Conservation (phyloP, 2,113 vertebrate species). For the Sinocyclocheilus rhinocerous region DNA sequence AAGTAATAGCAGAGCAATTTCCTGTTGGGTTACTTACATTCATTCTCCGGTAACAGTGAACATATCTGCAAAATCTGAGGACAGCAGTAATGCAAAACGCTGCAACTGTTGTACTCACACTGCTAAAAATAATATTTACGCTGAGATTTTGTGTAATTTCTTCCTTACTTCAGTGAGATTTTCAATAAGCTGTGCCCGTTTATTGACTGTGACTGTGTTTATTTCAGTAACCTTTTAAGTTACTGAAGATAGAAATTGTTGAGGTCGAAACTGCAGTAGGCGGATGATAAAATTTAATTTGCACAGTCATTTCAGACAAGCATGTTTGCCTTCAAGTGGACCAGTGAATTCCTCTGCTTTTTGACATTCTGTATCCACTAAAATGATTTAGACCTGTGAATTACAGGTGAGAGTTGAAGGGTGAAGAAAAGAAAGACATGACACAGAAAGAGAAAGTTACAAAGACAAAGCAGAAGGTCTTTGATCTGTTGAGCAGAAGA, state of each 20-base stretch:
- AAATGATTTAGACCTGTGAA: neutral
- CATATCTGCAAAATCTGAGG: slow-evolving; percentile 18
- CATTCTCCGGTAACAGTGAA: neutral
- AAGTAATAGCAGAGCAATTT: neutral
- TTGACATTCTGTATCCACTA: neutral
- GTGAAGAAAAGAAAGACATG: neutral
- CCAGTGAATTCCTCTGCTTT: neutral
- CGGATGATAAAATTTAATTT: neutral
- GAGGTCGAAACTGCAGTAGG: neutral
- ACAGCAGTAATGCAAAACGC: slow-evolving; percentile 24
- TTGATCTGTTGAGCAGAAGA: slow-evolving; percentile 60
- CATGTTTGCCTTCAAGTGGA: neutral
- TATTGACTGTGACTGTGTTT: slow-evolving; percentile 3
- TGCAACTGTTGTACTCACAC: neutral
- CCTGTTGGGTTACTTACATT: neutral
- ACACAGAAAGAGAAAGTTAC: slow-evolving; percentile 15
- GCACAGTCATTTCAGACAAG: neutral
- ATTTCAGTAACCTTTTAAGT: neutral
- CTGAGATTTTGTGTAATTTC: neutral
- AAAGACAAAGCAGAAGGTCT: slow-evolving; percentile 47
- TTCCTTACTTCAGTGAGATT: neutral
- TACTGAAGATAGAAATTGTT: slow-evolving; percentile 12
- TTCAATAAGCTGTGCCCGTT: neutral
- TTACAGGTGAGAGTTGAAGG: neutral
- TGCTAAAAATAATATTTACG: neutral